Conservation (phyloP, 2,797 vertebrate species). For the Tangara arthus region DNA sequence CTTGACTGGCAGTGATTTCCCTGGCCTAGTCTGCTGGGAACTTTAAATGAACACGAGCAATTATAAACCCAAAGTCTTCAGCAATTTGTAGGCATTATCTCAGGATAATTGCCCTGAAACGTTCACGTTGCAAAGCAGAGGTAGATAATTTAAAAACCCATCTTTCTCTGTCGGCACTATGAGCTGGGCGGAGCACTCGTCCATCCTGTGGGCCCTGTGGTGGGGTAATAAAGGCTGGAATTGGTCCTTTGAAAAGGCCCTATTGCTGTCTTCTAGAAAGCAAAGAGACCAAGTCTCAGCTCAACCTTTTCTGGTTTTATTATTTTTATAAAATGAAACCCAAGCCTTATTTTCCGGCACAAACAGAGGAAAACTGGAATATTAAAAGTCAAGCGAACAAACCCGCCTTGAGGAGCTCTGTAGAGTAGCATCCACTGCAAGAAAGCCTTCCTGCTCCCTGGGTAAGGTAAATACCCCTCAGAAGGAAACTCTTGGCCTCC, state of each 20-base stretch:
- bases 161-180: slow-evolving; percentile 71
- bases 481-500: not conserved
- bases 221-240: slow-evolving; percentile 62
- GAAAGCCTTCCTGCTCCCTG: not conserved
- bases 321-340: slow-evolving; percentile 34
- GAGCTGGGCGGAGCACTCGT: slow-evolving; percentile 63
- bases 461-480: not conserved
- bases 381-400: slow-evolving; percentile 24
- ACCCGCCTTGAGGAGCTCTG: not conserved
- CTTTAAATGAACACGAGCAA: slow-evolving; percentile 79
- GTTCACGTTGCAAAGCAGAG: slow-evolving; percentile 77
- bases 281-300: slow-evolving; percentile 54
- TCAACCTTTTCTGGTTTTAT: slow-evolving; percentile 65
- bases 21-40: slow-evolving; percentile 79
- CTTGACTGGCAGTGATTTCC: slow-evolving; percentile 79
- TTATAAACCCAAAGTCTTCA: slow-evolving; percentile 79
- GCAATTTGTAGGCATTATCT: slow-evolving; percentile 84
- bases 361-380: slow-evolving; percentile 30
- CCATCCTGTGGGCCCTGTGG: slow-evolving; percentile 66
- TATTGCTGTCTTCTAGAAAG: slow-evolving; percentile 55
- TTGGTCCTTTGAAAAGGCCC: slow-evolving; percentile 63
- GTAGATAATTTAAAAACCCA: slow-evolving; percentile 84
- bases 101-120: slow-evolving; percentile 82
- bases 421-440: not conserved
- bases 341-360: slow-evolving; percentile 8